Percentiles rank a stretch among this genome's conserved stretches.
phyloP scores from a whole-genome alignment of 2,797 vertebrate genomes.

The Acrocephalus scirpaceus region DNA sequence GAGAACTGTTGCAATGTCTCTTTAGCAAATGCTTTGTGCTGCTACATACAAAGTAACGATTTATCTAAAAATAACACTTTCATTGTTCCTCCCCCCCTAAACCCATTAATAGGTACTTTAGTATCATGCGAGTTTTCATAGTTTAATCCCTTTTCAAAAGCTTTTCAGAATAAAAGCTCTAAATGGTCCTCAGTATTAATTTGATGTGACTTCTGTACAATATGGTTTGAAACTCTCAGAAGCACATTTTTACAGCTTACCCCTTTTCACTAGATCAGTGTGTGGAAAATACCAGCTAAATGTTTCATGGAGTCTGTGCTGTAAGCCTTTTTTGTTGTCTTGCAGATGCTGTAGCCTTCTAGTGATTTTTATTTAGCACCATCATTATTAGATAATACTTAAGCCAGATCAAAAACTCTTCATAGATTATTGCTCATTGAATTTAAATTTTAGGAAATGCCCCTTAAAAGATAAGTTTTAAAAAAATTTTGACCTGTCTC shows the following conservation, averaged over 20 bases:
- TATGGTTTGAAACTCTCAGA: constrained; percentile 91
- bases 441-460: constrained; percentile 36
- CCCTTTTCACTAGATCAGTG: constrained; percentile 84
- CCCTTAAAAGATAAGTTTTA: background rate
- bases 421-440: background rate
- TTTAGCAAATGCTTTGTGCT: constrained; percentile 76
- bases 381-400: constrained; percentile 37
- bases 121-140: constrained; percentile 98
- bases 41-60: constrained; percentile 79
- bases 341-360: constrained; percentile 46
- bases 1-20: constrained; percentile 65
- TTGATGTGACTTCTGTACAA: constrained; percentile 99
- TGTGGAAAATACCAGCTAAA: constrained; percentile 87
- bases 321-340: constrained; percentile 82
- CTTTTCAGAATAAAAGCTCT: constrained; percentile 94
- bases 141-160: constrained; percentile 99
- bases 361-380: constrained; percentile 54
- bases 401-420: constrained; percentile 38
- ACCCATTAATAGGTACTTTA: constrained; percentile 95
- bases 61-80: constrained; percentile 84
- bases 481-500: background rate
- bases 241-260: constrained; percentile 87
- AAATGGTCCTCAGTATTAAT: constrained; percentile 99
- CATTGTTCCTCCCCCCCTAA: constrained; percentile 81
- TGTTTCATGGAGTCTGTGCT: constrained; percentile 84